Evolutionary conservation across 92 coral and sea anemone genomes (phyloP), one percentile per base, ranked within the genome.

Genomic region (Virgularia gustaviana): DNA sequence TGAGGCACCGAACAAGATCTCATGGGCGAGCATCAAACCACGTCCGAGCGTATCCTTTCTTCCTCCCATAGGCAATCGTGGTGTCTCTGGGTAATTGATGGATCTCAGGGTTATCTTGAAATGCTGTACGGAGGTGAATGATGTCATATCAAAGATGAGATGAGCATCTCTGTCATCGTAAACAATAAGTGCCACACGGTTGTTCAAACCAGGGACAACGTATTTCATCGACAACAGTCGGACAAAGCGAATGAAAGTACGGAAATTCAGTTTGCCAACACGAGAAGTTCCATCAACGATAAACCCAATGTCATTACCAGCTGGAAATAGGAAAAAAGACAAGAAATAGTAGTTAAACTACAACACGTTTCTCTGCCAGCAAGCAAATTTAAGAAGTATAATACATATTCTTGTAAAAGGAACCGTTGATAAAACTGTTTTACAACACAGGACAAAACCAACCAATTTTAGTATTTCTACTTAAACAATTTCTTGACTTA

Each of bases 201-300:
- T 66, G 12, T 38, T 42, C n/a, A 32, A 49, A 2, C 61, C 75
- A 49, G 75, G 75, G 1, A 68, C 3, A 4, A 68, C 37, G 36
- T 47, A 68, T 20, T 68, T 29, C 32, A 3, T 68, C 24, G 75
- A 49, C 0, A 68, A 29, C 49, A 49, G 19, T 12, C 33, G 47
- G 0, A 68, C 75, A 49, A 68, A 68, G 2, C 54, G 43, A 0
- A 68, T 53, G 0, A 68, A 49, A 23, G 18, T 10, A 47, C 36
- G 30, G 36, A 68, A 68, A 30, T 68, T 29, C 1, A 8, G 5
- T 5, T 30, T 23, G 1, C 45, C 45, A 49, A 68, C 75, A 20
- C 53, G 6, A 2, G 75, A 68, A 18, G 75, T 47, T 51, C 75
- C 75, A 49, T 68, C 75, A 68, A 68, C 51, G n/a, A 68, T 68